Base-by-base conservation (phyloP, 2,797 vertebrate species). In the Hemitrygon akajei region DNA sequence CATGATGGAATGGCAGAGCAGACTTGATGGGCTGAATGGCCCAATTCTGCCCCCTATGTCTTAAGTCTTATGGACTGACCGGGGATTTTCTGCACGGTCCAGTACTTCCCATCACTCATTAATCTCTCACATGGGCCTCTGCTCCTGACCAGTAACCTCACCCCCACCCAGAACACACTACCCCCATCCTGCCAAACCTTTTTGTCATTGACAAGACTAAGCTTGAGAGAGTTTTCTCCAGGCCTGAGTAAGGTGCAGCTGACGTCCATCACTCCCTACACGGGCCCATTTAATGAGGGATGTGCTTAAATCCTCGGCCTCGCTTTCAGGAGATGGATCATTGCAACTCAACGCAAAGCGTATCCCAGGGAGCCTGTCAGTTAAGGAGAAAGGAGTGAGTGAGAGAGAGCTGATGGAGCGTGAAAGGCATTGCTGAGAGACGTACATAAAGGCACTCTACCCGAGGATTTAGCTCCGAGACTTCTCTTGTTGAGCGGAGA, bases 321-420 rank as follows among this genome's bases (percentile, higher is more conserved):
- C 27, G 27, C 56, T 60, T 60, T n/a, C n/a, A 47, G 56, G 58
- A 60, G 56, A 86, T 1, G 58, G 56, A 86, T 86, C 82, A 86
- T 86, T 63, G 82, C 82, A 63, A 60, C 1, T 56, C 6, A 60
- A 86, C 82, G 60, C 12, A 56, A 86, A 86, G 27, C 1, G 1
- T 86, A 86, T 86, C 82, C 56, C 82, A 86, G 82, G 82, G 82
- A 86, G 82, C 82, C 82, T 86, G 56, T 60, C 82, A 86, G 81
- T 58, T 84, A 58, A 5, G 25, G 81, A 58, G 11, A 56, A 66
- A 66, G 63, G 6, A 66, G 63, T 66, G 63, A 86, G 82, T 30
- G 30, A 9, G 82, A 18, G 58, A 63, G 82, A 86, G 82, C 56
- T 63, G 58, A 12, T 12, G 27, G 58, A 63, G 56, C 56, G 82